Evolutionary conservation across 2,113 vertebrate genomes (phyloP).

Genomic region (Bombycilla garrulus): DNA sequence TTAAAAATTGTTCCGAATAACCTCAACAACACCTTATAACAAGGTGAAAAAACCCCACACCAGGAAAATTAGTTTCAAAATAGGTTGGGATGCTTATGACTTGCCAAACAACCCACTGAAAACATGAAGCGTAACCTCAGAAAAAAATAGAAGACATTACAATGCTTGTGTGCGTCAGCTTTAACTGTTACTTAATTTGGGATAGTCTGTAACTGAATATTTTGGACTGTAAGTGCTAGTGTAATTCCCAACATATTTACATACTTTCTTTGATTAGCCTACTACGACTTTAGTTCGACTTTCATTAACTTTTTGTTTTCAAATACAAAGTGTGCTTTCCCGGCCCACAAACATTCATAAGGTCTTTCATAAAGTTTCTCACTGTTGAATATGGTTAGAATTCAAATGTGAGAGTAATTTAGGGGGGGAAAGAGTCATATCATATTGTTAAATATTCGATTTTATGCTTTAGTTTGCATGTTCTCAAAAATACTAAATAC

Average conservation of each 20-base stretch:
- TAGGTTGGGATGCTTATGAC: not conserved
- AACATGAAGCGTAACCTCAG: not conserved
- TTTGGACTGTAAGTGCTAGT: not conserved
- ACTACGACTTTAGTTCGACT: not conserved
- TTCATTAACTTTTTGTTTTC: not conserved
- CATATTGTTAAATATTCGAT: not conserved
- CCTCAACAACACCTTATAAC: not conserved
- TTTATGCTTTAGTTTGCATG: not conserved
- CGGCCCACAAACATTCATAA: not conserved
- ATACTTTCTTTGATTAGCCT: not conserved
- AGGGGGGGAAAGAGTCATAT: fast-evolving
- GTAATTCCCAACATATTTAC: not conserved
- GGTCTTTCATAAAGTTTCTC: not conserved
- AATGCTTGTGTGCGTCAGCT: not conserved
- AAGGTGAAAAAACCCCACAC: fast-evolving
- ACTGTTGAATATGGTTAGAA: not conserved
- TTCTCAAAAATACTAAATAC: not conserved
- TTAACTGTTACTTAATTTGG: not conserved
- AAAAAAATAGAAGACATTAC: not conserved
- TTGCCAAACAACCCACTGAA: not conserved
- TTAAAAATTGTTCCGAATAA: not conserved
- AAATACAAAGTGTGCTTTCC: not conserved
- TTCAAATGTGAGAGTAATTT: not conserved
- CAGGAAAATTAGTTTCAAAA: not conserved
- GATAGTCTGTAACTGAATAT: not conserved